A percentile compares a stretch with the other conserved stretches of the same genome.
These are phyloP conservation scores for Cephus spinipes DNA, from an alignment of 2,888 invertebrate species.

Conservation along the genomic window DNA sequence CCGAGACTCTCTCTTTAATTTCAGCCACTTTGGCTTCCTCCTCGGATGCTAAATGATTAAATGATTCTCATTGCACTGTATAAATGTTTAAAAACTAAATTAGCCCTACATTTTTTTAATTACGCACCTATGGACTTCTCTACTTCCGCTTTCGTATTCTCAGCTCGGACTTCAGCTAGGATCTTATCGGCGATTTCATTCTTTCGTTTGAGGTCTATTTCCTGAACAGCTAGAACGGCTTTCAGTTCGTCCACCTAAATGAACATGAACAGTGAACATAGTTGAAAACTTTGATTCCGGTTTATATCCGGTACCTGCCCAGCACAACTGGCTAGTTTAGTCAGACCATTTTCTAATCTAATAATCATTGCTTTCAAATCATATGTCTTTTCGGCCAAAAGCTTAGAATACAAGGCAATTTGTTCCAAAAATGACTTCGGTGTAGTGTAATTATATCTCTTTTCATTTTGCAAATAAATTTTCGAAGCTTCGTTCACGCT, in stretches of 20 bases:
- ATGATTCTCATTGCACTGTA: background rate
- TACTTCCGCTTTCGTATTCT: slow-evolving; percentile 90
- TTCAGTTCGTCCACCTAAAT: slow-evolving; percentile 82
- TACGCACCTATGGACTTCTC: slow-evolving; percentile 82
- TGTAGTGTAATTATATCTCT: slow-evolving; percentile 94
- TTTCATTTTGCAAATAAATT: slow-evolving; percentile 84
- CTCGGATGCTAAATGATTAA: slow-evolving; percentile 71
- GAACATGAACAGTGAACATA: slow-evolving; percentile 13
- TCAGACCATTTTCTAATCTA: slow-evolving; percentile 88
- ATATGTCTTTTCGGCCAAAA: slow-evolving; percentile 75
- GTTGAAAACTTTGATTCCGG: slow-evolving; percentile 5
- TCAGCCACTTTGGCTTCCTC: slow-evolving; percentile 92
- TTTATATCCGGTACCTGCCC: slow-evolving; percentile 73
- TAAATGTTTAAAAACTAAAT: slow-evolving; percentile 15
- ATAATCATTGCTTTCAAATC: slow-evolving; percentile 81
- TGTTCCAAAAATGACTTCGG: slow-evolving; percentile 96
- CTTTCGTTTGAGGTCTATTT: slow-evolving; percentile 85
- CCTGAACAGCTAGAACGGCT: slow-evolving; percentile 79
- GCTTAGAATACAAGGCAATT: slow-evolving; percentile 83
- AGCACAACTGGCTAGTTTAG: slow-evolving; percentile 87
- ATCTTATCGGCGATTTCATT: slow-evolving; percentile 91
- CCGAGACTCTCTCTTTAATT: slow-evolving; percentile 88
- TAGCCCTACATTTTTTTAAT: slow-evolving; percentile 17
- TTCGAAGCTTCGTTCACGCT: slow-evolving; percentile 89
- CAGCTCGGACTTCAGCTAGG: slow-evolving; percentile 86